Base-by-base conservation (phyloP, 92 coral and sea anemone genomes). In the Epizoanthus rinbou region DNA sequence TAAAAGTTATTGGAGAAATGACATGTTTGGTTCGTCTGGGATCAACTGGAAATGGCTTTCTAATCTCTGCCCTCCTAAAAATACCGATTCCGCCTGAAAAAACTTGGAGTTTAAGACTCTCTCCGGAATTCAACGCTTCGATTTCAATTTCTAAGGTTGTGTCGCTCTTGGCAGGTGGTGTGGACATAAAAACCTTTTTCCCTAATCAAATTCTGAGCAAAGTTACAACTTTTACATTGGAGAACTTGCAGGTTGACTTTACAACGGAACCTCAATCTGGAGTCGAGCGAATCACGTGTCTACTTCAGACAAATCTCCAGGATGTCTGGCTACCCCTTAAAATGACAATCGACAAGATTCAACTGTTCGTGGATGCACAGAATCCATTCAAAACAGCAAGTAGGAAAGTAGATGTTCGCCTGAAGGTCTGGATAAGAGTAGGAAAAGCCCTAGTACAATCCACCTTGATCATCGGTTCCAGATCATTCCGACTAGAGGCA, bases 311-410 rank as follows among this genome's bases (percentile, higher is more conserved):
- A 45, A 74, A 89, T 76, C 73, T 85, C 24, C 14, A 25, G 10
- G 87, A 89, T 25, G 79, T 89, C 6, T 64, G 58, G 72, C 89
- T 89, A 15, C 92, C 92, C 35, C 75, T 89, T 23, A 64, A 83
- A 41, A 64, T 89, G 7, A 79, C 33, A 10, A 80, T 85, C 60
- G 54, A 89, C 23, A 75, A 75, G 18, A 70, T 89, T 17, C 64
- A 19, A 21, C 57, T 89, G 4, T 52, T 53, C 18, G 5, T 89
- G 64, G 85, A 85, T 21, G 73, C 64, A 16, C 56, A 22, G 37
- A 35, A 89, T 28, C 86, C 87, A 19, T 79, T 76, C 37, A n/a
- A 68, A 10, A 64, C 67, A 14, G 70, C 25, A 17, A 84, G 52
- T 5, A 84, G 63, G 67, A 22, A 37, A 19, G 19, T 60, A 16